Base-by-base conservation (phyloP, 2,888 invertebrate species). In the Lymantria monacha region DNA sequence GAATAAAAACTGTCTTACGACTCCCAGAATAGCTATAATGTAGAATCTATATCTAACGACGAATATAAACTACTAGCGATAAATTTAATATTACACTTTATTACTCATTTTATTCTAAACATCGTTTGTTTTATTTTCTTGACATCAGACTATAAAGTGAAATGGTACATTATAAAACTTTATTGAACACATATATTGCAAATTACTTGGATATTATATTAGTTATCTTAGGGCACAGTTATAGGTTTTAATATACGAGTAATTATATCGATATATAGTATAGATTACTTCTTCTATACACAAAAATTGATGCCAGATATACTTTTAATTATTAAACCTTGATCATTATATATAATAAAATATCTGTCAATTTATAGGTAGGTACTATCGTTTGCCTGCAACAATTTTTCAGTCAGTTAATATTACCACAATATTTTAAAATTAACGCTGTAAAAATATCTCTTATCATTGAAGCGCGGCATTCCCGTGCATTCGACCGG, bases 401-500 rank as follows among this genome's bases (percentile, higher is more conserved):
- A 22, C 22, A 22, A 22, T 22, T 22, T 22, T 22, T 22, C 22
- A 22, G 2, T 22, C 22, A 22, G 2, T 22, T 22, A 22, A 46
- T 49, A 46, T 38, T 15, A 9, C 56, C 55, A 52, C 71, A 68
- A 74, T 78, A 73, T 79, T 77, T 70, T 79, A 85, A 81, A 79
- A 77, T 70, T 69, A 67, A 66, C 69, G 69, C 63, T 70, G 73
- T 79, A 81, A 85, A 85, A 87, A 83, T 84, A 83, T 84, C 74
- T 73, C 72, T 55, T 81, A 79, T 79, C 80, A 72, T 69, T 78
- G 76, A 80, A 83, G 82, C 76, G 71, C 76, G 77, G 79, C 81
- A 89, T 88, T 81, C 87, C 79, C 75, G 87, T 73, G 80, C 84
- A 76, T 71, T 79, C 79, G 75, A 76, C 79, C 84, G 87, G 89